Conservation (phyloP, 2,888 invertebrate species). For the Andrena marginata region DNA sequence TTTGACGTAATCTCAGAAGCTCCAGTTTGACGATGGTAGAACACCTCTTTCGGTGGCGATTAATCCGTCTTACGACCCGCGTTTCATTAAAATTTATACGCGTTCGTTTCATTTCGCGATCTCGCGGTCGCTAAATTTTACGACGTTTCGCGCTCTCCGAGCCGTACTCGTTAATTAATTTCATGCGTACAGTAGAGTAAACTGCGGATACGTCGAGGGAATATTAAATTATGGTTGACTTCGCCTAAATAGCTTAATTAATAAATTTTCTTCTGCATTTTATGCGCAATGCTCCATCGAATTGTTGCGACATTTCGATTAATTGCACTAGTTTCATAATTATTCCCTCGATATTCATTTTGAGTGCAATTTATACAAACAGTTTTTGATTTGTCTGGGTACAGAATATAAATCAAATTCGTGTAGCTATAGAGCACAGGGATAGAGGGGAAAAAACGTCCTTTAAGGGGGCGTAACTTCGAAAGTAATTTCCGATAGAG, state of each 20-base stretch:
- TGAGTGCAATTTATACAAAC: not conserved
- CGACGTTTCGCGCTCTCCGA: not conserved
- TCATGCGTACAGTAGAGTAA: not conserved
- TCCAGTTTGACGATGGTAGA: not conserved
- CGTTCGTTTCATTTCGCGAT: not conserved
- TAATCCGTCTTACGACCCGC: not conserved
- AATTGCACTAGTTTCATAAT: slow-evolving; percentile 9
- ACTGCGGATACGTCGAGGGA: not conserved
- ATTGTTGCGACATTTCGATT: not conserved
- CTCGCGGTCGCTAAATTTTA: not conserved
- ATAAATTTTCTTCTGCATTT: not conserved
- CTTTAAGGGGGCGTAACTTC: slow-evolving; percentile 7
- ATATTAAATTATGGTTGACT: not conserved
- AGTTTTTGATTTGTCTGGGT: slow-evolving; percentile 6
- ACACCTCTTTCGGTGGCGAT: not conserved
- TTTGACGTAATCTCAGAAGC: slow-evolving; percentile 19
- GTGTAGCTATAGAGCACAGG: no score
- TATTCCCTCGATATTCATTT: not conserved
- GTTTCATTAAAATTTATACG: slow-evolving; percentile 18
- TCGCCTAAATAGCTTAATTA: not conserved
- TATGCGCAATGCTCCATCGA: no score
- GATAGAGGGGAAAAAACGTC: not conserved
- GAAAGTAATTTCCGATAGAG: slow-evolving; percentile 25
- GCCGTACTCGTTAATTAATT: not conserved
- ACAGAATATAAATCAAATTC: not conserved